Base-by-base conservation (phyloP, 2,888 invertebrate species). In the Dasypogon diadema region DNA sequence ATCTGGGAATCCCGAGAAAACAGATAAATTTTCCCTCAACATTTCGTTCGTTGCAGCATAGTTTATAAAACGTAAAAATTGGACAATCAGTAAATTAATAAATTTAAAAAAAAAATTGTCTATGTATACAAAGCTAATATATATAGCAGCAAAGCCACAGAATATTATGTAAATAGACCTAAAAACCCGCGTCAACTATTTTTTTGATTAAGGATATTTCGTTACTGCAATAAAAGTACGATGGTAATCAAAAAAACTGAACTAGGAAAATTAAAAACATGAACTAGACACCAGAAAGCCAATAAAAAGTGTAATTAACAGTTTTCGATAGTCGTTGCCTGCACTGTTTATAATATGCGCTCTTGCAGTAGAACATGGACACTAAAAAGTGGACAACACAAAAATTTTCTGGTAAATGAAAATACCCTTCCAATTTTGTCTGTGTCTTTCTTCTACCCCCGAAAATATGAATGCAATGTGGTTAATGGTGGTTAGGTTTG, bases 41-140 rank as follows among this genome's bases (percentile, higher is more conserved):
- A n/a, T n/a, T 2, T 18, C 12, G 4, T 51, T 51, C 1, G 51
- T 16, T 51, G 18, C 16, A 21, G 51, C n/a, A 51, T 51, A 51
- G 51, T 51, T 51, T 51, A 21, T 12, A 42, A 56, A 26, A 56
- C 30, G 56, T 56, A 26, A 26, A 56, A 56, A 56, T 56, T 56
- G 56, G 56, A 56, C 56, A 56, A 56, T 56, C 56, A 56, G 14
- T 56, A 56, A 24, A 56, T 56, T 56, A 26, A 56, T 56, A 56
- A 26, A 24, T 26, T 26, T n/a, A 2, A n/a, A 26, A n/a, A 12
- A 12, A 56, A 56, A 56, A 5, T 24, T 26, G 14, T 56, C 56
- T 56, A 56, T 56, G 30, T 24, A 56, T 56, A 56, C 24, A 56
- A 56, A 56, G 12, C n/a, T 10, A 18, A 24, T 10, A 26, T 26